Evolutionary conservation across 2,113 vertebrate species (phyloP).

Genomic region (Plecotus auritus): DNA sequence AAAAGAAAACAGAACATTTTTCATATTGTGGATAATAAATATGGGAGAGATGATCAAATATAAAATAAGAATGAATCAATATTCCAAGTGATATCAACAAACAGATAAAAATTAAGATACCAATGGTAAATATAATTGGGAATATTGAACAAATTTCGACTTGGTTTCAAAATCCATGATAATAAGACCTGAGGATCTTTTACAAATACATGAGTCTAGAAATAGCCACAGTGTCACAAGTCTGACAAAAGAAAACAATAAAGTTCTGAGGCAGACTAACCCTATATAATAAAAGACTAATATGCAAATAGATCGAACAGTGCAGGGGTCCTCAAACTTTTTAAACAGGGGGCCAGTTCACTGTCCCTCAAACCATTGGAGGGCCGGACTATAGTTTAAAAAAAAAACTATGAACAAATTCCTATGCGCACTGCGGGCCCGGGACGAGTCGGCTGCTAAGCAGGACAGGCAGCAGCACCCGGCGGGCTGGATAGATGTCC

Average conservation of each 20-base stretch:
- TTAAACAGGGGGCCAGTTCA: no score
- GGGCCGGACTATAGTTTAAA: no score
- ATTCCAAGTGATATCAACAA: background rate
- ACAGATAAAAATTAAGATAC: background rate
- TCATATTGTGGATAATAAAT: background rate
- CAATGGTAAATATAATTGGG: background rate
- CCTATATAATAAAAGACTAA: no score
- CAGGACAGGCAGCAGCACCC: no score
- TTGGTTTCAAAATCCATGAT: slow-evolving; percentile 9
- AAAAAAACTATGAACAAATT: no score
- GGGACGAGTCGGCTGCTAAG: no score
- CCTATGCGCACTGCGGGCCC: no score
- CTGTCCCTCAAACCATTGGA: no score
- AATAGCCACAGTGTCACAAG: background rate
- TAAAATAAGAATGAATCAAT: background rate
- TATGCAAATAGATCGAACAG: no score
- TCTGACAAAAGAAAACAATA: background rate
- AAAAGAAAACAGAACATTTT: background rate
- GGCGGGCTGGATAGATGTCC: no score
- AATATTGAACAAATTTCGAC: slow-evolving; percentile 9
- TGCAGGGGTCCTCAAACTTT: no score
- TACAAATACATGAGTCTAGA: background rate
- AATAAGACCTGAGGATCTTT: background rate
- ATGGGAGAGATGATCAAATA: background rate
- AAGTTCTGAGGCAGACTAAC: background rate